Percentiles rank a stretch among this genome's conserved stretches.
Evolutionary conservation across 2,797 vertebrate species (phyloP).

Genomic region (Coranthus polyacanthus): DNA sequence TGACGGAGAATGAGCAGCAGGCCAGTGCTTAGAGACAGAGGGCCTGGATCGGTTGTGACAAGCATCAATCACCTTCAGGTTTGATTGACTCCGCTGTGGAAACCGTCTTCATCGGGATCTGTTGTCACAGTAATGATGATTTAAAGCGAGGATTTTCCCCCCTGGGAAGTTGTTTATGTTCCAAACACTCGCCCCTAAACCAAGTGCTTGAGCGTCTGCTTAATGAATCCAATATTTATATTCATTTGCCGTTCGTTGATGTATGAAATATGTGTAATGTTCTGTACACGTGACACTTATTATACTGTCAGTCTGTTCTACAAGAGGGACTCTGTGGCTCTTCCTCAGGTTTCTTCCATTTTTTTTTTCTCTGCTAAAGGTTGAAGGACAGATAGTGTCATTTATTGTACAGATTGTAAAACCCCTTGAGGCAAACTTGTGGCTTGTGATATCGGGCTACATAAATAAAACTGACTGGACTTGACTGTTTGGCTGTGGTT

Average conservation of each 20-base stretch:
- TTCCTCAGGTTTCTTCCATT: no score
- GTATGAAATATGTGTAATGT: no score
- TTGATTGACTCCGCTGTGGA: slow-evolving; percentile 69
- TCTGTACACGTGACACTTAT: no score
- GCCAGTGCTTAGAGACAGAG: slow-evolving; percentile 47
- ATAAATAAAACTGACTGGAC: no score
- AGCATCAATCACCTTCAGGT: slow-evolving; percentile 68
- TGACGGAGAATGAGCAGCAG: slow-evolving; percentile 26
- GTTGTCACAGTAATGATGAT: slow-evolving; percentile 68
- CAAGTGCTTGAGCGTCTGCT: slow-evolving; percentile 7
- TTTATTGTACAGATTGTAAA: no score
- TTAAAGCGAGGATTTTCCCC: slow-evolving; percentile 50
- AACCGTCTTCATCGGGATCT: slow-evolving; percentile 43
- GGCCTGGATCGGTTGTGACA: slow-evolving; percentile 49
- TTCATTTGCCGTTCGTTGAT: slow-evolving; percentile 10
- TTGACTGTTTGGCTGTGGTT: slow-evolving; percentile 30
- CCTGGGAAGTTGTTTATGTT: slow-evolving; percentile 42
- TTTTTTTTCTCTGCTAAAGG: no score
- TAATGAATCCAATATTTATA: slow-evolving; percentile 40
- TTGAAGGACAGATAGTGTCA: no score
- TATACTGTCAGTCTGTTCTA: no score
- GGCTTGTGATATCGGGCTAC: no score
- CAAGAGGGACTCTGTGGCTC: no score
- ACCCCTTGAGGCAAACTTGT: no score
- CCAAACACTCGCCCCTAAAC: no score